These are phyloP conservation scores for Hetaerina americana DNA, from an alignment of 1,140 invertebrate genomes.

Conservation along the genomic window DNA sequence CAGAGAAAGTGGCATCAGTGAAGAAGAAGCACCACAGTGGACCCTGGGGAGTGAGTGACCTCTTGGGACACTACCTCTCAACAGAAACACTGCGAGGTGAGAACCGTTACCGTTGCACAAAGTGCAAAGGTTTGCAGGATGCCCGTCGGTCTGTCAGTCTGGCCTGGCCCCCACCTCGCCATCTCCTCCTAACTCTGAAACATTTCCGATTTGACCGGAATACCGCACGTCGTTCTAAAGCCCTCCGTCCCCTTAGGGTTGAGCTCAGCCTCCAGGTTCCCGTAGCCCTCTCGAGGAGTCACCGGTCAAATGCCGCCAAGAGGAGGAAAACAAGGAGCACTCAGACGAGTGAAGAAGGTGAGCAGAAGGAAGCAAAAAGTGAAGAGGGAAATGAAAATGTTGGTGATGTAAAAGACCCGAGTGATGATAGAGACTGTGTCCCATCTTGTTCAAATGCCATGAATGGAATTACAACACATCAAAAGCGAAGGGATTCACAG, in stretches of 20 bases:
- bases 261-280: constrained; percentile 27
- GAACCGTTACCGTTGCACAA: constrained; percentile 68
- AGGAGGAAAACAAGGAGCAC: not conserved
- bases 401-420: not conserved
- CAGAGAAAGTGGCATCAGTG: not conserved
- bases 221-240: constrained; percentile 54
- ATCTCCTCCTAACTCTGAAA: constrained; percentile 66
- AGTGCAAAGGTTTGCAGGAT: constrained; percentile 57
- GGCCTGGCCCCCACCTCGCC: constrained; percentile 47
- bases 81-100: constrained; percentile 64
- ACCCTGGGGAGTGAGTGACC: constrained; percentile 37
- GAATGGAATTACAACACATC: not conserved
- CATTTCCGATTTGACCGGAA: constrained; percentile 66
- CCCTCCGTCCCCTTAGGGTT: constrained; percentile 22
- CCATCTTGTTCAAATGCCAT: not conserved
- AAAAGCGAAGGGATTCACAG: not conserved
- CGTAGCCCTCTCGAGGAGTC: constrained; percentile 19
- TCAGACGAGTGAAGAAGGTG: not conserved
- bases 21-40: not conserved
- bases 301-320: not conserved
- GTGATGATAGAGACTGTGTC: not conserved
- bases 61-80: constrained; percentile 60
- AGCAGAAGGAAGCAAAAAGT: not conserved
- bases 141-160: constrained; percentile 59
- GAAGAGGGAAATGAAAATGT: not conserved